phyloP scores from a whole-genome alignment of 1,140 invertebrate species.

The Drosophila arawakana region DNA sequence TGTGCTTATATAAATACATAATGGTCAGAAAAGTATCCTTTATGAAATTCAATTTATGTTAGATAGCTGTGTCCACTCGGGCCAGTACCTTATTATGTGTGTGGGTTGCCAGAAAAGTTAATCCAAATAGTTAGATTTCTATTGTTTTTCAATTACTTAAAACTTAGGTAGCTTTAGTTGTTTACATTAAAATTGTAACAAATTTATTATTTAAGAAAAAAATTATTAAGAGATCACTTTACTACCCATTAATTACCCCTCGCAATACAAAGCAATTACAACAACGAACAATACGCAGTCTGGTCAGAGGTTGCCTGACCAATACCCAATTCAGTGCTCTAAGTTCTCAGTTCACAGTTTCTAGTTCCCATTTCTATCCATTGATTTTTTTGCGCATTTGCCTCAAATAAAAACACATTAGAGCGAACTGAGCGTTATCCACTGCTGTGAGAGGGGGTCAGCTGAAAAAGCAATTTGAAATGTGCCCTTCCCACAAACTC shows the following conservation, averaged over 20 bases:
- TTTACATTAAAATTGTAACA: neutral
- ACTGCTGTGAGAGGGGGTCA: conserved; percentile 16
- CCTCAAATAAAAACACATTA: conserved; percentile 73
- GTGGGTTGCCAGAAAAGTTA: conserved; percentile 12
- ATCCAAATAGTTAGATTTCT: neutral
- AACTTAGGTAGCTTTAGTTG: neutral
- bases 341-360: conserved; percentile 6
- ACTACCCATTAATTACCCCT: neutral
- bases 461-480: conserved; percentile 27
- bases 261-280: conserved; percentile 30
- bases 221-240: neutral
- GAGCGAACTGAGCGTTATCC: conserved; percentile 50
- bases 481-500: conserved; percentile 7
- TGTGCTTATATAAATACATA: conserved; percentile 47
- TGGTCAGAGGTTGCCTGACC: conserved; percentile 15
- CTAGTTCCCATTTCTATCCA: conserved; percentile 39
- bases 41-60: conserved; percentile 66
- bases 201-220: neutral
- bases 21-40: conserved; percentile 57
- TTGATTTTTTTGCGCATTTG: conserved; percentile 62
- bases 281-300: conserved; percentile 25
- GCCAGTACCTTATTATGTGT: conserved; percentile 17
- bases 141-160: neutral
- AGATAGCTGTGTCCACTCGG: conserved; percentile 32
- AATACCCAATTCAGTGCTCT: conserved; percentile 5